Conservation (phyloP, 1,140 invertebrate genomes). For the Harlomillsia oculata region DNA sequence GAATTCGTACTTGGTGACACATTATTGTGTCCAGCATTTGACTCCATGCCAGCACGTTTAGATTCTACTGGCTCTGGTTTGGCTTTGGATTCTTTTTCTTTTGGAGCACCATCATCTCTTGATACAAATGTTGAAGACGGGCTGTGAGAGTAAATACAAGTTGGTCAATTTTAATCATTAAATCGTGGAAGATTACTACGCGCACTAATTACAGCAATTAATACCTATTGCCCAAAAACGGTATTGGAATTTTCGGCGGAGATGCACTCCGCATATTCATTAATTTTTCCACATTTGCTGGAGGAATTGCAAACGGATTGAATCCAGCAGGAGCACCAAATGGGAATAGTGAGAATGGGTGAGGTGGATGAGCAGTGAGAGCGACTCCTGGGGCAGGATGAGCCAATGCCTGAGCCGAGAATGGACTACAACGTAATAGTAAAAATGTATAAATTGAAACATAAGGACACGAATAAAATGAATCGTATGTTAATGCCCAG, state of each 20-base stretch:
- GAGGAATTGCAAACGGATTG: conserved; percentile 22
- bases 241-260: conserved; percentile 18
- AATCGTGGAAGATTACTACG: no score
- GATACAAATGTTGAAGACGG: conserved; percentile 18
- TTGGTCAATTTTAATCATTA: no score
- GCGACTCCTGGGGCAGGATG: conserved; percentile 8
- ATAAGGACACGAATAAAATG: background rate
- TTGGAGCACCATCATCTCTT: background rate
- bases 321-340: conserved; percentile 21
- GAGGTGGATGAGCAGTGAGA: conserved; percentile 4
- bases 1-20: conserved; percentile 19
- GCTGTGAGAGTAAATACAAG: no score
- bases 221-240: conserved; percentile 9
- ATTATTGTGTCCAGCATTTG: conserved; percentile 11
- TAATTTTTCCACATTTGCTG: conserved; percentile 21
- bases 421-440: conserved; percentile 25
- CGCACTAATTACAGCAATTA: no score
- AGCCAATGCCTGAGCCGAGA: conserved; percentile 16
- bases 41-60: conserved; percentile 4
- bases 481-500: background rate
- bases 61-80: conserved; percentile 1
- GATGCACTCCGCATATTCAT: conserved; percentile 16
- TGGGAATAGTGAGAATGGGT: conserved; percentile 19
- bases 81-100: conserved; percentile 10
- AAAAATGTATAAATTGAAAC: background rate